Evolutionary conservation across 1,140 invertebrate genomes (phyloP).

Genomic region (Drosophila parabipectinata): DNA sequence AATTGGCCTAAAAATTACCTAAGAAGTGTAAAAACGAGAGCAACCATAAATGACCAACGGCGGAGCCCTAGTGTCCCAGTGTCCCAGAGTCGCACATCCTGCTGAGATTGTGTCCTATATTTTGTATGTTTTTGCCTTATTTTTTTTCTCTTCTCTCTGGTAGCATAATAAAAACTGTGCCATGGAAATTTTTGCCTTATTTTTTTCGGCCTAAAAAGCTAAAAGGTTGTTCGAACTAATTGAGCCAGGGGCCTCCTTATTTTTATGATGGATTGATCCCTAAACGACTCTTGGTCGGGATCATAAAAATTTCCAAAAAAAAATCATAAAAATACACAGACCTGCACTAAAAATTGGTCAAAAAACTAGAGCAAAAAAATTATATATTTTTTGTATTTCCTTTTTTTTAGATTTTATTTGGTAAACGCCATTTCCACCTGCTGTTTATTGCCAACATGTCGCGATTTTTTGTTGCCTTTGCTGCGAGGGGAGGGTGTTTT

Average conservation of each 20-base stretch:
- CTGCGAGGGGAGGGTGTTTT: slow-evolving; percentile 13
- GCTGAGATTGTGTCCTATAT: slow-evolving; percentile 51
- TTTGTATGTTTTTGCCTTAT: not conserved
- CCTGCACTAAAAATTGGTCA: slow-evolving; percentile 68
- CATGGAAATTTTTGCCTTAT: slow-evolving; percentile 37
- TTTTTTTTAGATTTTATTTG: slow-evolving; percentile 35
- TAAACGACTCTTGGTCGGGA: slow-evolving; percentile 12
- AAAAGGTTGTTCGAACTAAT: slow-evolving; percentile 65
- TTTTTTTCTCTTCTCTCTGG: slow-evolving; percentile 49
- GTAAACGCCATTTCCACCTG: slow-evolving; percentile 66
- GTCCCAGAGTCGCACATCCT: slow-evolving; percentile 22
- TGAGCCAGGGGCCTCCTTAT: slow-evolving; percentile 66
- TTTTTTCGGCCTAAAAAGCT: slow-evolving; percentile 47
- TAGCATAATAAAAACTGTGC: slow-evolving; percentile 60
- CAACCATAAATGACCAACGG: slow-evolving; percentile 47
- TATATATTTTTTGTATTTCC: slow-evolving; percentile 15
- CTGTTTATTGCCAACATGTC: slow-evolving; percentile 80
- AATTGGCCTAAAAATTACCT: slow-evolving; percentile 80
- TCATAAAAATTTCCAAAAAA: slow-evolving; percentile 47
- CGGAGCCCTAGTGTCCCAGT: not conserved
- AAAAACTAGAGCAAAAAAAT: slow-evolving; percentile 64
- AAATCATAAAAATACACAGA: not conserved
- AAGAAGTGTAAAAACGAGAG: slow-evolving; percentile 69
- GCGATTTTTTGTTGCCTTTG: slow-evolving; percentile 55
- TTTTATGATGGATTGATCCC: slow-evolving; percentile 61